phyloP scores from a whole-genome alignment of 2,888 invertebrate species.

The Heliconius charithonia region DNA sequence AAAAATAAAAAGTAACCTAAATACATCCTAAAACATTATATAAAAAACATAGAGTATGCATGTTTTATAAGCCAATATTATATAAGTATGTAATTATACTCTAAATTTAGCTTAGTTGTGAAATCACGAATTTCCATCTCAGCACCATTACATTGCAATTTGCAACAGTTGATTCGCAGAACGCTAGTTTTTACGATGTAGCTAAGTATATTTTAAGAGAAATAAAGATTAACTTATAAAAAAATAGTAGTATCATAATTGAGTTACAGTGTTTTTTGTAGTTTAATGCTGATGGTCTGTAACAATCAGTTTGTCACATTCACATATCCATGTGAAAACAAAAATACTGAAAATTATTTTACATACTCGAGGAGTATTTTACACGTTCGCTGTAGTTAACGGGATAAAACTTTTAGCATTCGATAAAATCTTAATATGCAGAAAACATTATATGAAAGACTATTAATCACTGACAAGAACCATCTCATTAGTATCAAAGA shows the following conservation, averaged over 20 bases:
- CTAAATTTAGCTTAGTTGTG: constrained; percentile 10
- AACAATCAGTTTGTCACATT: not conserved
- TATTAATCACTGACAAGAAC: constrained; percentile 34
- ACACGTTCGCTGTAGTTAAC: not conserved
- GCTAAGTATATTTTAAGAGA: constrained; percentile 15
- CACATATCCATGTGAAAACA: not conserved
- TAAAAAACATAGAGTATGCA: not conserved
- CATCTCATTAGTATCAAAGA: constrained; percentile 40
- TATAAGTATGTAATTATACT: constrained; percentile 8
- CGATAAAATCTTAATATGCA: constrained; percentile 34
- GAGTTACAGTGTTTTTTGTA: not conserved
- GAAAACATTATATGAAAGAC: constrained; percentile 27
- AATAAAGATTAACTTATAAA: constrained; percentile 10
- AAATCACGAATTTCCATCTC: constrained; percentile 17
- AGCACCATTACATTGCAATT: constrained; percentile 23
- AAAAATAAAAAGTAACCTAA: not conserved
- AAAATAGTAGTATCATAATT: not conserved
- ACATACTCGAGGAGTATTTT: not conserved
- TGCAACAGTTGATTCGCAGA: constrained; percentile 17
- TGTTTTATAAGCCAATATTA: not conserved
- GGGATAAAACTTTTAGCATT: constrained; percentile 11
- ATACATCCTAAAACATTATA: not conserved
- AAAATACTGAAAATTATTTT: not conserved
- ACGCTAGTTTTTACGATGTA: constrained; percentile 4
- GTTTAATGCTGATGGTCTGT: not conserved